Conservation (phyloP, 2,888 invertebrate genomes). For the Tinea semifulvella region DNA sequence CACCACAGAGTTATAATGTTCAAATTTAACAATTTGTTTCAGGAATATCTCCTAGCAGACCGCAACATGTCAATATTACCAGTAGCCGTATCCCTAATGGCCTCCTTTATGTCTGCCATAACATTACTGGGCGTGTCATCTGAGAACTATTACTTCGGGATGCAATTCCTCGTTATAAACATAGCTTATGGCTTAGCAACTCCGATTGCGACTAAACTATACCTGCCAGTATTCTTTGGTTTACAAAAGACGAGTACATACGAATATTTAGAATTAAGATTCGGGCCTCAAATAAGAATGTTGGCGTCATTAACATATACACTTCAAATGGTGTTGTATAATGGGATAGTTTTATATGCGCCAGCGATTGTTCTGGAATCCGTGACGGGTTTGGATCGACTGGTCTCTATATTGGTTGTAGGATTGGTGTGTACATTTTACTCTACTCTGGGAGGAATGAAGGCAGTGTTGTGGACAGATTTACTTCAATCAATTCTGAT, state of each 20-base stretch:
- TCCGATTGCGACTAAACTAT: slow-evolving; percentile 79
- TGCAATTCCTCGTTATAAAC: slow-evolving; percentile 82
- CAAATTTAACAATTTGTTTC: too few relatives aligned
- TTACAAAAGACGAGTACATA: slow-evolving; percentile 88
- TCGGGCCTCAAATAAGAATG: slow-evolving; percentile 78
- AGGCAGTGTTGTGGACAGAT: slow-evolving; percentile 89
- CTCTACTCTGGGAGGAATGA: slow-evolving; percentile 89
- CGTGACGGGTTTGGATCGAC: slow-evolving; percentile 79
- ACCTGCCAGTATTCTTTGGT: slow-evolving; percentile 86
- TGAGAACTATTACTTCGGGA: slow-evolving; percentile 86
- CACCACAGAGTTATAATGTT: too few relatives aligned
- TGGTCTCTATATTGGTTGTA: slow-evolving; percentile 77
- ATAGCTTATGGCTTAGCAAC: slow-evolving; percentile 79
- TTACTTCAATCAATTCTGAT: slow-evolving; percentile 86
- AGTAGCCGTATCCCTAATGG: slow-evolving; percentile 89
- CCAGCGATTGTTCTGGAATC: slow-evolving; percentile 91
- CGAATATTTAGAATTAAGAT: slow-evolving; percentile 91
- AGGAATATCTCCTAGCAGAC: slow-evolving; percentile 87
- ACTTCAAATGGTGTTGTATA: slow-evolving; percentile 89
- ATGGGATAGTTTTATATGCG: slow-evolving; percentile 92
- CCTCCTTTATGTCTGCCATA: slow-evolving; percentile 93
- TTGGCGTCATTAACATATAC: slow-evolving; percentile 86
- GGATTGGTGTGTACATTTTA: slow-evolving; percentile 87
- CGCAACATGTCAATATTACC: slow-evolving; percentile 81
- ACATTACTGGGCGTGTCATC: slow-evolving; percentile 88